Evolutionary conservation across 2,797 vertebrate genomes (phyloP).

Genomic region (Onychomys leucogaster): DNA sequence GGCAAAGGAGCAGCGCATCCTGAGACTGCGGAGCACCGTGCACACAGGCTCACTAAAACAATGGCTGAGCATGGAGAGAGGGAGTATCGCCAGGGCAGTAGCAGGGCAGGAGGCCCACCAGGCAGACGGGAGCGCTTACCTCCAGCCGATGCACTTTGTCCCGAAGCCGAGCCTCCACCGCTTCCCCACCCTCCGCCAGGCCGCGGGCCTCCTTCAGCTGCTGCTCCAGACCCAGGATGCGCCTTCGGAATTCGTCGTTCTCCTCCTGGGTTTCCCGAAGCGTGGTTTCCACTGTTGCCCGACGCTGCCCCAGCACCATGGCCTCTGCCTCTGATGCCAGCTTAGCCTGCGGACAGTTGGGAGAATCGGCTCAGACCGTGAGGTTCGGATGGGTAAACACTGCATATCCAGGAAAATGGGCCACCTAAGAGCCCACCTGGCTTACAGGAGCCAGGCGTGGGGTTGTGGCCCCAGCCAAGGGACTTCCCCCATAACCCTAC

Average conservation of each 20-base stretch:
- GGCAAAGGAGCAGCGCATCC: not conserved
- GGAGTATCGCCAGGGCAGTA: fast-evolving
- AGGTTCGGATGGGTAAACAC: not conserved
- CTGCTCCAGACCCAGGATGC: constrained; percentile 90
- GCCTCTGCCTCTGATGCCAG: constrained; percentile 77
- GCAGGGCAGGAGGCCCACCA: fast-evolving
- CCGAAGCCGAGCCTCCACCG: constrained; percentile 89
- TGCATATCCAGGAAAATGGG: not conserved
- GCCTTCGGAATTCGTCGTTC: constrained; percentile 89
- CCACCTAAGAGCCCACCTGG: not conserved
- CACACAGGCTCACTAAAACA: not conserved
- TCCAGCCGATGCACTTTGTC: constrained; percentile 93
- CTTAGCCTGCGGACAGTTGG: constrained; percentile 78
- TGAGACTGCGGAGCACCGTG: too few relatives aligned
- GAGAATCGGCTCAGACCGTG: constrained; percentile 72
- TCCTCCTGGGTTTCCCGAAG: constrained; percentile 89
- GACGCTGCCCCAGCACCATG: constrained; percentile 84
- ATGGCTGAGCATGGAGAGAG: not conserved
- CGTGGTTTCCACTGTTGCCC: constrained; percentile 88
- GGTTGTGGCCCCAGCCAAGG: not conserved
- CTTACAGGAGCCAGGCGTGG: not conserved
- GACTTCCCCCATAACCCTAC: not conserved
- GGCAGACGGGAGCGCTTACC: constrained; percentile 83
- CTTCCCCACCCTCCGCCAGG: constrained; percentile 88
- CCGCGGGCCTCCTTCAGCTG: constrained; percentile 88